Evolutionary conservation across 2,797 vertebrate species (phyloP), one percentile per base, ranked within the genome.

Genomic region (Peromyscus nudipes): DNA sequence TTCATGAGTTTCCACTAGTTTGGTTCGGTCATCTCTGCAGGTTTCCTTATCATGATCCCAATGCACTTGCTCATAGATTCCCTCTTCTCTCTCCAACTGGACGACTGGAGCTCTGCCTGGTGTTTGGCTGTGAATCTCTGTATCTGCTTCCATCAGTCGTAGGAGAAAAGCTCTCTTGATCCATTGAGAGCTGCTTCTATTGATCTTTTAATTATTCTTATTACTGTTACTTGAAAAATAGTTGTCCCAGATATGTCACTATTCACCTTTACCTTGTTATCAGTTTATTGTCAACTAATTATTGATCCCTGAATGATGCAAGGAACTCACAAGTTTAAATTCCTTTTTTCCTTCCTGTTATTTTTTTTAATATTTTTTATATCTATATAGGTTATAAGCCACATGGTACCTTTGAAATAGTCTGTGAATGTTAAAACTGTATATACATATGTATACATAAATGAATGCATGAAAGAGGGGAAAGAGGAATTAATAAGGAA

Each of bases 281-380:
- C 67, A 73, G n/a, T 93, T 57, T 80, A 55, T 43, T 19, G 77
- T 79, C 27, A 93, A 80, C 76, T 57, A 55, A 80, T 43, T 75
- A 43, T 76, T 46, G 60, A 69, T 37, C 49, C 52, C 37, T 84
- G 52, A n/a, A 8, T 62, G n/a, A 37, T 75, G 43, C 19, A 57
- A 81, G 43, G 37, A 90, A 96, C 69, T 40, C 81, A n/a, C 3
- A 65, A 34, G 31, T 69, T 73, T 80, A n/a, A 43, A 29, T 79
- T 83, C 64, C 34, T 88, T 55, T 71, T 83, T 60, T 81, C 19
- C 62, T 67, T 83, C 43, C 25, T 77, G 10, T 27, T 89, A 16
- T 91, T 76, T 96, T 40, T 82, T 60, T 17, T 49, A 91, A 34
- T 88, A 21, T 34, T 69, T 71, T 88, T 8, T 88, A 89, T 19